Evolutionary conservation across 2,888 invertebrate genomes (phyloP).

Genomic region (Hipparchia semele): DNA sequence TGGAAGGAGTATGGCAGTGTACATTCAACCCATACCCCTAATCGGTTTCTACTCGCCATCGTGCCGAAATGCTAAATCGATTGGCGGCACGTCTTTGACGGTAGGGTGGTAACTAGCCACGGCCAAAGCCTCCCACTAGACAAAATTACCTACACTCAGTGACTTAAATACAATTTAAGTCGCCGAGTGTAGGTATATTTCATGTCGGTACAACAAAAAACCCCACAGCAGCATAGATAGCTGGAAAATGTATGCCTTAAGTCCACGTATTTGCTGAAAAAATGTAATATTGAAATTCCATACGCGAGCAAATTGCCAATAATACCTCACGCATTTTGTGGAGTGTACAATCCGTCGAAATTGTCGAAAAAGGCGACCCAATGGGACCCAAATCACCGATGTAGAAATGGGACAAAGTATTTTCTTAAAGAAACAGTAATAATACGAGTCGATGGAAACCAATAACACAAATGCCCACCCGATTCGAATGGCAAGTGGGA

Average conservation of each 20-base stretch:
- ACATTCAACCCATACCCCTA: too few relatives aligned
- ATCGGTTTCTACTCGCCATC: too few relatives aligned
- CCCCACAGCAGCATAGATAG: background rate
- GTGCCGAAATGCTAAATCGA: too few relatives aligned
- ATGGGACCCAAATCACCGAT: background rate
- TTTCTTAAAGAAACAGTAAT: background rate
- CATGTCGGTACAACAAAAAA: too few relatives aligned
- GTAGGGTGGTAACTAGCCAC: too few relatives aligned
- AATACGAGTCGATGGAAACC: background rate
- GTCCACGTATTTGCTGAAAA: background rate
- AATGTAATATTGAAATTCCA: constrained; percentile 3
- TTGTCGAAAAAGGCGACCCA: background rate
- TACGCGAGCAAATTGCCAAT: background rate
- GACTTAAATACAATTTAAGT: too few relatives aligned
- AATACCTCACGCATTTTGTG: background rate
- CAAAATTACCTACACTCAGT: too few relatives aligned
- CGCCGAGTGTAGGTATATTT: too few relatives aligned
- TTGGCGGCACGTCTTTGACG: too few relatives aligned
- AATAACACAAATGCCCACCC: background rate
- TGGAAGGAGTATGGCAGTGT: too few relatives aligned
- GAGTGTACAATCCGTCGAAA: background rate
- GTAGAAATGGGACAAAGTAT: background rate
- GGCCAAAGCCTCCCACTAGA: too few relatives aligned
- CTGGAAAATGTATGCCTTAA: background rate
- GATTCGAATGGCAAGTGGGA: background rate